phyloP scores from a whole-genome alignment of 2,797 vertebrate genomes.

The Arnoldichthys spilopterus region DNA sequence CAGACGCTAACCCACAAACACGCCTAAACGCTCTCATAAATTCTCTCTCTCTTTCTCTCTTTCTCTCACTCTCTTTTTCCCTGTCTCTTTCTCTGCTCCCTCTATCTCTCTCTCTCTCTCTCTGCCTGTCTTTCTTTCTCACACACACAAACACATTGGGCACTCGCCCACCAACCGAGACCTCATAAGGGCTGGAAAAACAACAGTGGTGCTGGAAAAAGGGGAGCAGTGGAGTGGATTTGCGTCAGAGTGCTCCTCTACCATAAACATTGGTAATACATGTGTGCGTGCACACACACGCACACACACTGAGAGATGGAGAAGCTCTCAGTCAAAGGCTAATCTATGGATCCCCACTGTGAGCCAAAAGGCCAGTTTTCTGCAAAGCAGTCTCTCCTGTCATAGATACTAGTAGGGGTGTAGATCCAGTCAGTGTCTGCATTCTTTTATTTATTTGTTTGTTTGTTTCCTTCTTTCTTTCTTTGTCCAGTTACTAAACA shows the following conservation, averaged over 20 bases:
- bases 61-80: background rate
- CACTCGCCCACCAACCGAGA: slow-evolving; percentile 21
- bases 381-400: background rate
- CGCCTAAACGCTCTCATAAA: slow-evolving; percentile 8
- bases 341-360: background rate
- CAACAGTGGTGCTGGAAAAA: slow-evolving; percentile 47
- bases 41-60: background rate
- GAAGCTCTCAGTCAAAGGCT: slow-evolving; percentile 1
- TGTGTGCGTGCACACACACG: background rate
- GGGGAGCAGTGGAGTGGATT: slow-evolving; percentile 42
- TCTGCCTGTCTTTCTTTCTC: no score
- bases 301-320: background rate
- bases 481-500: no score
- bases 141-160: background rate
- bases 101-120: no score
- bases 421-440: background rate
- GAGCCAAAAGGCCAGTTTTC: background rate
- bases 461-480: no score
- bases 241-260: slow-evolving; percentile 46
- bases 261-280: slow-evolving; percentile 46
- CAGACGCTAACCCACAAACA: slow-evolving; percentile 5
- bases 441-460: no score
- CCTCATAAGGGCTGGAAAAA: slow-evolving; percentile 47
- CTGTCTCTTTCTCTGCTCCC: no score
- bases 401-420: background rate